Evolutionary conservation across 2,113 vertebrate species (phyloP).

Genomic region (Taxidea taxus): DNA sequence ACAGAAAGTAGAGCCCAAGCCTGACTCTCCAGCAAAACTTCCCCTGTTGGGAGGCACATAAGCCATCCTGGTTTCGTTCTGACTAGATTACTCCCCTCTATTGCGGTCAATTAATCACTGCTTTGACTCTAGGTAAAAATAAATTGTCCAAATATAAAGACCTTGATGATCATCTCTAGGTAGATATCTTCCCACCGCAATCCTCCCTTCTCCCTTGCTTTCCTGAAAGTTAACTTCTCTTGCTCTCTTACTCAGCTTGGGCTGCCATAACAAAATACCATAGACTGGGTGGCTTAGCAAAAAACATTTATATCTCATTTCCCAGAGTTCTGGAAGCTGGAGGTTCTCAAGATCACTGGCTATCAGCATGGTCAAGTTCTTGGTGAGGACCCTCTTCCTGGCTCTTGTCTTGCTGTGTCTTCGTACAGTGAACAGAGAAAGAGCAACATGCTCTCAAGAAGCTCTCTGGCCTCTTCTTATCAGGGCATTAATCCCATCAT

Average conservation of each 20-base stretch:
- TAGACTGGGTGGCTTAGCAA: not conserved
- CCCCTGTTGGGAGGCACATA: not conserved
- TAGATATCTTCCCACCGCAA: not conserved
- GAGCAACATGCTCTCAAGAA: not conserved
- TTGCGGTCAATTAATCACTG: not conserved
- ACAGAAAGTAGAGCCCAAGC: not conserved
- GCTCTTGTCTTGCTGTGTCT: not conserved
- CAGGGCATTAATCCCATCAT: not conserved
- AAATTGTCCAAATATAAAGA: not conserved
- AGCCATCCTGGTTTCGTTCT: not conserved
- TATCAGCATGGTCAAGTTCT: not conserved
- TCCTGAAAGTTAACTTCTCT: not conserved
- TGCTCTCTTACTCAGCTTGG: not conserved
- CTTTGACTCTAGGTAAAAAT: not conserved
- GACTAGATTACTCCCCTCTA: not conserved
- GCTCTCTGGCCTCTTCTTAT: not conserved
- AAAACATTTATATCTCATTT: not conserved
- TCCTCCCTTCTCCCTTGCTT: not conserved
- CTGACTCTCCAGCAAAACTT: not conserved
- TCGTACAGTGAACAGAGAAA: not conserved
- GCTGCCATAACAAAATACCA: not conserved
- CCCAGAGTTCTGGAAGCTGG: not conserved
- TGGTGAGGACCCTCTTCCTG: not conserved
- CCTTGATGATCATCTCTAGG: not conserved
- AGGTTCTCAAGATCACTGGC: not conserved